Evolutionary conservation across 2,797 vertebrate genomes (phyloP), one percentile per base, ranked within the genome.

Genomic region (Chrysocyon brachyurus): DNA sequence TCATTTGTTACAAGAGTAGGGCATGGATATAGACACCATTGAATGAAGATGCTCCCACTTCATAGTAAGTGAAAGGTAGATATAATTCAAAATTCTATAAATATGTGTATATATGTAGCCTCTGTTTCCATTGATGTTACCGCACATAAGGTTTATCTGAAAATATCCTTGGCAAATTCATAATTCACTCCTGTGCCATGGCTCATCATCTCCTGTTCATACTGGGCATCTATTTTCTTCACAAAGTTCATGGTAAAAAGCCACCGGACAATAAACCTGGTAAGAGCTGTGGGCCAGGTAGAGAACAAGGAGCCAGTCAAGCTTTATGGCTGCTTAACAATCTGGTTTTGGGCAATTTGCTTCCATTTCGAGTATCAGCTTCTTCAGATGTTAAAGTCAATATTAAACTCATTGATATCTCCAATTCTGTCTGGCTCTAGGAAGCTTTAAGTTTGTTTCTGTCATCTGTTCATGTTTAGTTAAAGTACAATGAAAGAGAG

Each of bases 401-500:
- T 15, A 36, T 22, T n/a, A 54, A 91, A 8, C 0, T 96, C 8
- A 72, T 21, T 77, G 12, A 12, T 77, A 26, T 64, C 49, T 85
- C 33, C 66, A 78, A 15, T 68, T 46, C 24, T 70, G 52, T 75
- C 9, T 52, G 8, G 22, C 36, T 1, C 17, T 5, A 8, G 86
- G 28, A 66, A 66, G 1, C 4, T 61, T 36, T 73, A 46, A 6
- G 12, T 72, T 79, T 85, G 6, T 59, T 77, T 79, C 22, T 75
- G 15, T 24, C 6, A 59, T 84, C 81, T 84, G 21, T 64, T 90
- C 40, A 33, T 24, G 17, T 52, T 64, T 46, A 52, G 24, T 36
- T 79, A 68, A 96, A 94, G 75, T 15, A 81, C 17, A n/a, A 17
- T 52, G 46, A 77, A 94, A 86, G 57, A 79, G 59, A 79, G 59